Evolutionary conservation across 2,797 vertebrate genomes (phyloP), one percentile per base, ranked within the genome.

Genomic region (Notoglanidium macrostoma): DNA sequence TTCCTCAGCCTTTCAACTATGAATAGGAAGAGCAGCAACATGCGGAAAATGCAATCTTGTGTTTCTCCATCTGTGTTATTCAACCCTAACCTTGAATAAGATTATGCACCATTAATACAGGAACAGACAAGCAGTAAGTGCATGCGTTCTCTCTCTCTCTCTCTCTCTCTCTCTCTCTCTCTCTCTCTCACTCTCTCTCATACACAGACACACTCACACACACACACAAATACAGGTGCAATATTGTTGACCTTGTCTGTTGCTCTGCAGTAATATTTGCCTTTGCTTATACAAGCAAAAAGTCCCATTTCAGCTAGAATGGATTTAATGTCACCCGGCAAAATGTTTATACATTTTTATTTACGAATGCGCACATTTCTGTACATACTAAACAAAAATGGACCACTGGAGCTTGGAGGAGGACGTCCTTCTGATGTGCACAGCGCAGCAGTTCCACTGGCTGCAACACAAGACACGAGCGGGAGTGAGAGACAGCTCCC

Each of bases 401-500:
- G 40, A 21, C 54, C 3, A 9, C 55, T 46, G 74, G 23, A 74
- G 21, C 76, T n/a, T 29, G 32, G 0, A 57, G 15, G 54, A 73
- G 78, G 44, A 35, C 57, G 70, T 84, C 65, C 79, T 51, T 84
- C 76, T 85, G 85, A 65, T 84, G 74, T 91, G 90, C 85, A 89
- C 72, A 89, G 88, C 17, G 88, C 79, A 93, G 93, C 94, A 90
- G 93, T 88, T 95, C 98, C 98, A 97, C 98, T 98, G 98, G 98
- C 98, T 99, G 98, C 98, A 99, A 99, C 98, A 99, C 97, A 99
- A 99, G 98, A 99, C 98, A 99, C 98, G 98, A 99, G 98, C 96
- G 95, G 96, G 95, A 91, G 94, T 94, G 95, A 93, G 93, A 95
- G 95, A 93, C 95, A 96, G 96, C 96, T 97, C 98, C 97, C 97